Evolutionary conservation across 1,140 invertebrate species (phyloP).

Genomic region (Scylla paramamosain): DNA sequence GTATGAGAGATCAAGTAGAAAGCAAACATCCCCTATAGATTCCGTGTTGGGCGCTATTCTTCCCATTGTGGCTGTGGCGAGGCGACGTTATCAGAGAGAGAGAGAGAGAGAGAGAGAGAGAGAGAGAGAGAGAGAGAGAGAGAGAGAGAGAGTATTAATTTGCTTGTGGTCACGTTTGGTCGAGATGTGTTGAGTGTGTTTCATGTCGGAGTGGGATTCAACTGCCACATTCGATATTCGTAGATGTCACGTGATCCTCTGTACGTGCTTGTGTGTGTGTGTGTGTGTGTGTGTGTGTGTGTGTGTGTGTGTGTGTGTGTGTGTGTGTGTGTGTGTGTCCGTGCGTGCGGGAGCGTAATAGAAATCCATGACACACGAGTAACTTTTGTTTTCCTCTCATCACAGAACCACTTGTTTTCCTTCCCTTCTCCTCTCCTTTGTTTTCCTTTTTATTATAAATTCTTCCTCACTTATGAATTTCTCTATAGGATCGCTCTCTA

Average conservation of each 20-base stretch:
- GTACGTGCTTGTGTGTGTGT: neutral
- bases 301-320: no score
- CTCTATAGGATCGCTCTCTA: neutral
- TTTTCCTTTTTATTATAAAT: neutral
- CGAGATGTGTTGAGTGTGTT: neutral
- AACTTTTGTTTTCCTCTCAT: no score
- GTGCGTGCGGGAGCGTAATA: no score
- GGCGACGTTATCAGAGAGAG: neutral
- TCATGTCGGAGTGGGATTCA: neutral
- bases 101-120: neutral
- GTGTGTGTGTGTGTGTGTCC: no score
- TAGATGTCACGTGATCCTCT: neutral
- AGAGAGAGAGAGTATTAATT: neutral
- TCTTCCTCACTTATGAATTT: neutral
- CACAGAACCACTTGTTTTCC: neutral
- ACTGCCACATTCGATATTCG: neutral
- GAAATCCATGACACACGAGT: no score
- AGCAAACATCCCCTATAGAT: neutral
- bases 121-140: conserved; percentile 20
- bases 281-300: no score
- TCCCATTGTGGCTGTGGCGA: no score
- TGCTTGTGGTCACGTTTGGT: neutral
- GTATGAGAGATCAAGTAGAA: neutral
- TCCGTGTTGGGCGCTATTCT: no score
- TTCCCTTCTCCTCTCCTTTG: neutral